A percentile compares a stretch with the other conserved stretches of the same genome.
These are phyloP conservation scores for Antrozous pallidus DNA, from an alignment of 2,797 vertebrate genomes.

Conservation along the genomic window DNA sequence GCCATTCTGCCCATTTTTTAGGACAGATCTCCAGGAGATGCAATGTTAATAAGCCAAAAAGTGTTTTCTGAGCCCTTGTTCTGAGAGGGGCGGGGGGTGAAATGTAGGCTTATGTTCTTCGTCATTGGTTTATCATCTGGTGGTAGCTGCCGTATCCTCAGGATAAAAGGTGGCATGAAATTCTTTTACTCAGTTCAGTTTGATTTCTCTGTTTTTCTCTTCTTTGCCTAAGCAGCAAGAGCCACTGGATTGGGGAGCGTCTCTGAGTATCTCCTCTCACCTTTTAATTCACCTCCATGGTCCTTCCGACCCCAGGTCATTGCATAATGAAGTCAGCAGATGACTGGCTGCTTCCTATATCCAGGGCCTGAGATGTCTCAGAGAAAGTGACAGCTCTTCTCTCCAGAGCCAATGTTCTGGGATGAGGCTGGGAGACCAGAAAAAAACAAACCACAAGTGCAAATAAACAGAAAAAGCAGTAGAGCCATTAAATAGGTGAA, in stretches of 20 bases:
- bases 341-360: background rate
- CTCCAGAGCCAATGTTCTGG: background rate
- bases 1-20: background rate
- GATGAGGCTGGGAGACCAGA: background rate
- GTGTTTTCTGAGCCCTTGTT: background rate
- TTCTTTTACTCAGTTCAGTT: background rate
- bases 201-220: background rate
- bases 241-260: fast-evolving
- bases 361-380: background rate
- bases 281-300: background rate
- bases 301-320: no score
- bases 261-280: background rate
- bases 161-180: background rate
- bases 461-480: background rate
- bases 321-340: background rate
- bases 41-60: background rate
- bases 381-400: background rate
- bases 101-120: background rate
- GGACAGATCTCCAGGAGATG: background rate
- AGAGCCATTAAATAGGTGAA: background rate
- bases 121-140: fast-evolving
- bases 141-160: background rate
- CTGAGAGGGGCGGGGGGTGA: fast-evolving
- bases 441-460: background rate
- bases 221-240: background rate